Evolutionary conservation across 2,113 vertebrate species (phyloP).

Genomic region (Laticauda colubrina): DNA sequence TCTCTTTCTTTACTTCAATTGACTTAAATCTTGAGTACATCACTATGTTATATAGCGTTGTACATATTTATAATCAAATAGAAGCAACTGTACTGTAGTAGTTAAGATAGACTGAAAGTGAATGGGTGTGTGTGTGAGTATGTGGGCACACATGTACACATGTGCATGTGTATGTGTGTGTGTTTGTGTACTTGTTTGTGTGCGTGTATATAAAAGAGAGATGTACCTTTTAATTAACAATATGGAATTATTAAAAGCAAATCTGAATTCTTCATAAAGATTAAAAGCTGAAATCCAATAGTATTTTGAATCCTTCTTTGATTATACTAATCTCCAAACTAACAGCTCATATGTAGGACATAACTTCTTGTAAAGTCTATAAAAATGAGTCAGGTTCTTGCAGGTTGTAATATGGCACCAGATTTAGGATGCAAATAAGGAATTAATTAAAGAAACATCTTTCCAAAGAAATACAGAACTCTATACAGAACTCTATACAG

Average conservation of each 20-base stretch:
- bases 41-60: background rate
- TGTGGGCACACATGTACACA: background rate
- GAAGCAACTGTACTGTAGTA: too few species aligned
- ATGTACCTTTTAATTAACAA: background rate
- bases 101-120: background rate
- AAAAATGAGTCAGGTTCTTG: background rate
- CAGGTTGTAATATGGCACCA: background rate
- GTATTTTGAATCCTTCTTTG: background rate
- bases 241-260: background rate
- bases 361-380: background rate
- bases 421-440: background rate
- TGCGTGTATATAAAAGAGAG: background rate
- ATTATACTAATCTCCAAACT: background rate
- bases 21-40: background rate
- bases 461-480: background rate
- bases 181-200: background rate
- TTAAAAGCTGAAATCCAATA: constrained; percentile 5
- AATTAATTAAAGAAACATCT: background rate
- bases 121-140: background rate
- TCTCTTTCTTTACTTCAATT: background rate
- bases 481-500: too few species aligned
- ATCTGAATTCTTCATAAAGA: background rate
- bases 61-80: background rate
- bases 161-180: background rate
- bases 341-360: background rate